phyloP scores from a whole-genome alignment of 2,797 vertebrate genomes.

The Coracias cyanogaster region DNA sequence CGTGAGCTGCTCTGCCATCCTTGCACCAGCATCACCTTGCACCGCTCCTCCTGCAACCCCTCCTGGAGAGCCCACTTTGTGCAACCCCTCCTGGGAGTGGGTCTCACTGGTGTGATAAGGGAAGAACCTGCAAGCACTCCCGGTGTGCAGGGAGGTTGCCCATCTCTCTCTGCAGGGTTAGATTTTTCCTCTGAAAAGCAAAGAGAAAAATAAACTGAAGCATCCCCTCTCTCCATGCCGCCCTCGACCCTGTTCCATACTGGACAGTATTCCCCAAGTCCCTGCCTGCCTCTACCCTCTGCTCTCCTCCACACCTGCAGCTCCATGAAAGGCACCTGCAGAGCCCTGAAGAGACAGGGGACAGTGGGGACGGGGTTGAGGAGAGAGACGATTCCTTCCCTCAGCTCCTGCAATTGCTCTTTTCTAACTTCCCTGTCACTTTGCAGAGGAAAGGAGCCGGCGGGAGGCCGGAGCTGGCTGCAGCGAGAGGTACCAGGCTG shows the following conservation, averaged over 20 bases:
- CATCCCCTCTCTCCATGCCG: rapidly evolving
- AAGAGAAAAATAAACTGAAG: not conserved
- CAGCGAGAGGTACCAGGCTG: not conserved
- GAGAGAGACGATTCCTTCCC: rapidly evolving
- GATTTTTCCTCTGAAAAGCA: not conserved
- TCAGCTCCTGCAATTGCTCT: not conserved
- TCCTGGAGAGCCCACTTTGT: too few relatives aligned
- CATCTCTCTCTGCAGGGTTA: not conserved
- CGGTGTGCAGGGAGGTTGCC: rapidly evolving
- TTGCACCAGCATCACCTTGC: not conserved
- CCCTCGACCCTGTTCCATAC: not conserved
- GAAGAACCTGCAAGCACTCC: not conserved
- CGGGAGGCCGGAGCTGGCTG: not conserved
- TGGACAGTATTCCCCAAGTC: not conserved
- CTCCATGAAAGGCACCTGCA: rapidly evolving
- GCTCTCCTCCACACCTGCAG: not conserved
- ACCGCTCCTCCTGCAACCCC: rapidly evolving
- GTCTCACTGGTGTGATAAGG: rapidly evolving
- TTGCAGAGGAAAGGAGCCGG: not conserved
- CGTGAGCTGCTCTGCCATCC: not conserved
- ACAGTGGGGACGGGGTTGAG: rapidly evolving
- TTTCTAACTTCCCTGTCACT: not conserved
- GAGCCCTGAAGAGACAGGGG: not conserved
- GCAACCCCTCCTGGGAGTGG: not conserved
- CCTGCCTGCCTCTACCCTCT: rapidly evolving